Evolutionary conservation across 2,113 vertebrate species (phyloP).

Genomic region (Siphamia tubifer): DNA sequence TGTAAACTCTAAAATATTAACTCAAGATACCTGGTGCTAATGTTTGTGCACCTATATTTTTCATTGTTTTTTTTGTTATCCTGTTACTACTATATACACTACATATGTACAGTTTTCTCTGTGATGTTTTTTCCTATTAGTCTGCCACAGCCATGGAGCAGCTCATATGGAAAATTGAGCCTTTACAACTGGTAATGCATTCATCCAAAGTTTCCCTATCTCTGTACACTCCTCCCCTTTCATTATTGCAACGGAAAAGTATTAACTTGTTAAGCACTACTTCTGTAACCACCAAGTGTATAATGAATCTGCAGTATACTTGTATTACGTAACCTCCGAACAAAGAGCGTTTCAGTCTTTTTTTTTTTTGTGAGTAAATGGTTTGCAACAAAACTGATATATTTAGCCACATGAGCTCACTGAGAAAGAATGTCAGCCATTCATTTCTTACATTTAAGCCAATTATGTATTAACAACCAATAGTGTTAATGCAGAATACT

Average conservation of each 20-base stretch:
- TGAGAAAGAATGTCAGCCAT: constrained; percentile 9
- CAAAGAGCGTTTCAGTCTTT: constrained; percentile 44
- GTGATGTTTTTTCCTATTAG: constrained; percentile 25
- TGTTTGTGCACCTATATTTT: not conserved
- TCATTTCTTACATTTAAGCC: not conserved
- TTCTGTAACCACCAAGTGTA: constrained; percentile 35
- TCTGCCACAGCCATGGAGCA: constrained; percentile 19
- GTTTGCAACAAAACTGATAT: constrained; percentile 15
- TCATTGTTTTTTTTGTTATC: constrained; percentile 1
- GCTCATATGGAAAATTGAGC: constrained; percentile 28
- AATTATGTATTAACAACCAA: constrained; percentile 5
- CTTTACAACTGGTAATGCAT: constrained; percentile 35
- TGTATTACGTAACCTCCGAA: constrained; percentile 53
- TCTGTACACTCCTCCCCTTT: constrained; percentile 1
- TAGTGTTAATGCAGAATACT: constrained; percentile 7
- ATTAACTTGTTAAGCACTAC: constrained; percentile 49
- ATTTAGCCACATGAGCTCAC: constrained; percentile 19
- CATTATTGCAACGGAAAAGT: constrained; percentile 44
- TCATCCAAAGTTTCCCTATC: constrained; percentile 51
- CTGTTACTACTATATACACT: constrained; percentile 18
- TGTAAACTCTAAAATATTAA: not conserved
- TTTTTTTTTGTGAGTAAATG: constrained; percentile 24
- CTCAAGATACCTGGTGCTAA: not conserved
- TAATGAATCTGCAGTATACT: constrained; percentile 57
- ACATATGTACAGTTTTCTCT: constrained; percentile 25